Conservation (phyloP, 2,797 vertebrate genomes). For the Pipistrellus kuhlii region DNA sequence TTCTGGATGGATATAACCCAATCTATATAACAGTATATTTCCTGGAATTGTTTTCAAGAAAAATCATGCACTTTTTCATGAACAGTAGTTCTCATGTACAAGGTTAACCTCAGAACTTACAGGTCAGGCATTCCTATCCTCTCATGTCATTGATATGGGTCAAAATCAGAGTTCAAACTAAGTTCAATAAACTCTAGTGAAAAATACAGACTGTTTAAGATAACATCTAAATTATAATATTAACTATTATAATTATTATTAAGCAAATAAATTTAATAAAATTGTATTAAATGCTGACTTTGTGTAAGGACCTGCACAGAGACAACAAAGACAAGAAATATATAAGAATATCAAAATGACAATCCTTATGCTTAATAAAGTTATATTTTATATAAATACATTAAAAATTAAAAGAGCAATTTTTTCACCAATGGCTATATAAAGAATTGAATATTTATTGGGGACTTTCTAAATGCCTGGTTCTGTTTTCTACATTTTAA, state of each 20-base stretch:
- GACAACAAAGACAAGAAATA: background rate
- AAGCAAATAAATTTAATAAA: background rate
- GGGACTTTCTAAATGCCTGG: background rate
- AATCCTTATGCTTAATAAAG: background rate
- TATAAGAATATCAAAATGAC: background rate
- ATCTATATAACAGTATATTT: conserved; percentile 84
- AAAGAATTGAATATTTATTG: conserved; percentile 23
- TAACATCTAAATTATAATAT: background rate
- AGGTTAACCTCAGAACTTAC: conserved; percentile 63
- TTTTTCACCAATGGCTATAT: background rate
- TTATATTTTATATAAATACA: background rate
- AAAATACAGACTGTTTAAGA: background rate
- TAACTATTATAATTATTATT: background rate
- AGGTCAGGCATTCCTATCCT: conserved; percentile 77
- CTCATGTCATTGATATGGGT: conserved; percentile 60
- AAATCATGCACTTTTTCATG: conserved; percentile 77
- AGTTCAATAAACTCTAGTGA: conserved; percentile 1
- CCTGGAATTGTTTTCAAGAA: conserved; percentile 81
- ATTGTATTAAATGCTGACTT: background rate
- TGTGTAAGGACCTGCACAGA: background rate
- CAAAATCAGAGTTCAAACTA: conserved; percentile 50
- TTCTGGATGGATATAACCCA: conserved; percentile 78
- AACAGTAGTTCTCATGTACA: conserved; percentile 77
- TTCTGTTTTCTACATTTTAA: background rate
- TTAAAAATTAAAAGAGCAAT: background rate